Evolutionary conservation across 2,888 invertebrate species (phyloP), one percentile per base, ranked within the genome.

Genomic region (Hirtodrosophila histrioides): DNA sequence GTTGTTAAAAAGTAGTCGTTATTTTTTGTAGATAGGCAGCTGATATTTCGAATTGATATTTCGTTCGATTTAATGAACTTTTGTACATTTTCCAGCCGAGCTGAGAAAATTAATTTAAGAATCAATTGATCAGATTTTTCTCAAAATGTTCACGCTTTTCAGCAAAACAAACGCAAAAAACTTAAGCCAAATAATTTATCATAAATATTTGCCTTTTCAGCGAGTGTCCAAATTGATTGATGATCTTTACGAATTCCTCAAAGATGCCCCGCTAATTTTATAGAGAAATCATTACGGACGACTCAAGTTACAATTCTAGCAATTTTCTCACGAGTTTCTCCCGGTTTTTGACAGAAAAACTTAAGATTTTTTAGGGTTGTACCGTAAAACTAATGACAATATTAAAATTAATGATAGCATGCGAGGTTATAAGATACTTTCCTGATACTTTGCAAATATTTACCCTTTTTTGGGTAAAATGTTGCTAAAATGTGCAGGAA

Each of bases 371-470:
- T 24, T 29, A 31, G 50, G 58, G 57, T 23, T 55, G 45, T 33
- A 9, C 2, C 51, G 44, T 27, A 48, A 50, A 76, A 63, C 75
- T 88, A 89, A 89, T 90, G 89, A 88, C 87, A 89, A 78, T 88
- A 89, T 90, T 90, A 89, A 89, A 90, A 89, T 90, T 87, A 89
- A 89, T 89, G 89, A 89, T 87, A 54, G 64, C 53, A 50, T 46
- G 45, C 41, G n/a, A 17, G 61, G 82, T 55, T 51, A 84, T 44
- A 56, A 23, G 76, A 84, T 84, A 82, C 69, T 72, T 79, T 75
- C 46, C 48, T 44, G 9, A 17, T 46, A 60, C 56, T 9, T 58
- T 54, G 68, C 55, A 69, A 74, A 70, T 85, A 73, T 75, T 83
- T 82, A 78, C 58, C 69, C 79, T 73, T 73, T 80, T 55, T 73